Percentiles rank a stretch among this genome's conserved stretches.
Evolutionary conservation across 2,113 vertebrate species (phyloP).

Genomic region (Scortum barcoo): DNA sequence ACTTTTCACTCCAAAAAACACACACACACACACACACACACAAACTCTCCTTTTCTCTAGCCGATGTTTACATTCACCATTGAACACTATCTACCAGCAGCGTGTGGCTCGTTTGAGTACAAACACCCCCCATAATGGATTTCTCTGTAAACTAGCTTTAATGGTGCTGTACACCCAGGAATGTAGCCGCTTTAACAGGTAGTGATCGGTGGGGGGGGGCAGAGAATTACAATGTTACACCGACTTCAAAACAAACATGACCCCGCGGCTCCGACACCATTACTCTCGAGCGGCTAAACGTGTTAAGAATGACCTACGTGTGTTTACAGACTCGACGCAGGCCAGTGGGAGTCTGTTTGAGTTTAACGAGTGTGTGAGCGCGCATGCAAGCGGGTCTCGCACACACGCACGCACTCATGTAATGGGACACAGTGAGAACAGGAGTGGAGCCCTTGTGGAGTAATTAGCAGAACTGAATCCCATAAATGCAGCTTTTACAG

Average conservation of each 20-base stretch:
- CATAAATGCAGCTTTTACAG: slow-evolving; percentile 66
- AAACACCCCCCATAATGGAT: slow-evolving; percentile 54
- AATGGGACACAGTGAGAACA: slow-evolving; percentile 40
- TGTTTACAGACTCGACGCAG: slow-evolving; percentile 72
- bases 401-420: slow-evolving; percentile 14
- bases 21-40: slow-evolving; percentile 10
- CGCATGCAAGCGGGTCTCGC: slow-evolving; percentile 3
- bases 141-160: slow-evolving; percentile 52
- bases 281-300: slow-evolving; percentile 56
- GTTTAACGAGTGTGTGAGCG: slow-evolving; percentile 71
- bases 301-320: slow-evolving; percentile 69
- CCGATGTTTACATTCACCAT: slow-evolving; percentile 53
- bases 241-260: slow-evolving; percentile 72
- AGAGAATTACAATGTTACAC: slow-evolving; percentile 59
- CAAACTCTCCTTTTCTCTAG: not conserved
- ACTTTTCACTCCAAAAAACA: not conserved
- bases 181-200: slow-evolving; percentile 37
- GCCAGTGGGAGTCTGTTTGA: slow-evolving; percentile 70
- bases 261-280: slow-evolving; percentile 51
- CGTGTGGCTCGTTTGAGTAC: slow-evolving; percentile 40
- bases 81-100: slow-evolving; percentile 53
- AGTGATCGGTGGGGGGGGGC: not conserved
- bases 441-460: slow-evolving; percentile 44
- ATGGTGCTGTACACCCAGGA: slow-evolving; percentile 53
- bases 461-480: slow-evolving; percentile 71